Base-by-base conservation (phyloP, 2,888 invertebrate genomes). In the Unio delphinus region DNA sequence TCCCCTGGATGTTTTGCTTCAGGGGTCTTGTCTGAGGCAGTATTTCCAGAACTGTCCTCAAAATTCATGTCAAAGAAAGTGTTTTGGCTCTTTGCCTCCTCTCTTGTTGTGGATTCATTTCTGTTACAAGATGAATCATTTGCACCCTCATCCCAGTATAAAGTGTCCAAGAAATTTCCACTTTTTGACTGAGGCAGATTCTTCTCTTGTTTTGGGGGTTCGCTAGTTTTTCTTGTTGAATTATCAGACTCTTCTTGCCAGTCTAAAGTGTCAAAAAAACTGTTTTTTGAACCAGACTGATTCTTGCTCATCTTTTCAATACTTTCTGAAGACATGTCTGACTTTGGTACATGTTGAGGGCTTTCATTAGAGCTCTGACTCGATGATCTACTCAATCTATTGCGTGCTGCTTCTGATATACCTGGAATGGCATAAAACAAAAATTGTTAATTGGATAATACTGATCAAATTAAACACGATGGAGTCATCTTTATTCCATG, bases 331-430 rank as follows among this genome's bases (percentile, higher is more conserved):
- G 28, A 34, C 55, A 69, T 72, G 61, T 70, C 73, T 23, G 71
- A 71, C 28, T 74, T 74, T 59, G 77, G 65, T 15, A 75, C 67
- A 62, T 84, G 80, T 55, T 76, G 63, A 15, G 85, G 82, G 61
- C 80, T 83, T 55, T 80, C 80, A 61, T 73, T 83, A 1, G 81
- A 80, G 70, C 83, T 80, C 69, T 80, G 78, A 74, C 84, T 83
- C 11, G 85, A 80, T 30, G 83, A 80, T 65, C 83, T 67, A 23
- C 76, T 78, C 61, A 86, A 74, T 30, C 82, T 77, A 23, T 78
- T 75, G 74, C 78, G 81, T 4, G 82, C 86, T 68, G 82, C 73
- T 23, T 87, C 84, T 45, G 87, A 86, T 23, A 86, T 83, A 67
- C 86, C 87, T 87, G 74, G 18, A 60, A 59, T 11, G 5, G 45